Evolutionary conservation across 1,140 invertebrate genomes (phyloP), one percentile per base, ranked within the genome.

Genomic region (Apolygus lucorum): DNA sequence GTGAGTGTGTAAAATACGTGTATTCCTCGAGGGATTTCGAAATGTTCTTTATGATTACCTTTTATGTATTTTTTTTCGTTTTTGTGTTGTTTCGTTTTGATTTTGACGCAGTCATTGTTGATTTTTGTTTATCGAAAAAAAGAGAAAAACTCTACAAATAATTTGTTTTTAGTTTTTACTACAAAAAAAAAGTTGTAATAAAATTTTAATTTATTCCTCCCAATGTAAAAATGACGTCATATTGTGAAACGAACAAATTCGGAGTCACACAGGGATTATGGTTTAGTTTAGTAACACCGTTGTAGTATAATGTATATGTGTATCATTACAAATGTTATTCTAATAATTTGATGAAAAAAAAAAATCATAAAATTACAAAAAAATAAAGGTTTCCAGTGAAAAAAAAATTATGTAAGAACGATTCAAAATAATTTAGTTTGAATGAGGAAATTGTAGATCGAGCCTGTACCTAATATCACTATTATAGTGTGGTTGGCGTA

Each of bases 241-340:
- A 8, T 42, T 42, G 34, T 42, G 34, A 59, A 59, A 59, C 54
- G 64, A 70, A 70, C 69, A 70, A 70, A 70, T 70, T 70, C 69
- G 69, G 69, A 70, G 69, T 70, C 69, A 70, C 65, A 70, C 69
- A 70, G 69, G 69, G 69, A 70, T 70, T 70, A 70, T 70, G 65
- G 65, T 70, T 70, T 70, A 70, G 69, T 70, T 70, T 70, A 70
- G 69, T n/a, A 67, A 67, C 34, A 52, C 64, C 64, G 52, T 42
- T 66, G 64, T 67, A 67, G 64, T 26, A 70, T 66, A 64, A 70
- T 67, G 69, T 70, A 63, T 70, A 70, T 67, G 27, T 52, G 52
- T 70, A 63, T 64, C 63, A 62, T 59, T 52, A 52, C 29, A 59
- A 22, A 49, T 52, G 52, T 49, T 28, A 68, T 59, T 59, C 27